Percentiles rank a stretch among this genome's conserved stretches.
Conservation (phyloP, 2,113 vertebrate species). For the Poicephalus gulielmi region DNA sequence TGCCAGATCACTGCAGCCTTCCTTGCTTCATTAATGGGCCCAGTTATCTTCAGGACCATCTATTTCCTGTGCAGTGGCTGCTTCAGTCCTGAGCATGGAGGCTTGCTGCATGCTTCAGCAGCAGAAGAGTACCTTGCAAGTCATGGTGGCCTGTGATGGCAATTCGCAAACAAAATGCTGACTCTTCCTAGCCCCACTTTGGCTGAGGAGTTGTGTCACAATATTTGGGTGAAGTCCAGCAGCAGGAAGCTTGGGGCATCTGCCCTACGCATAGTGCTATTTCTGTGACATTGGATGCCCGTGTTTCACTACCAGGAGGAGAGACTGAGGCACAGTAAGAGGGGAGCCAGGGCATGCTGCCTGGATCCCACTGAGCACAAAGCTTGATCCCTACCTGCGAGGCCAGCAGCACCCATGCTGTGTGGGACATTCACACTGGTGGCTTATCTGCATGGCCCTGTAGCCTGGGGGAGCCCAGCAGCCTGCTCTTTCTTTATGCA, state of each 20-base stretch:
- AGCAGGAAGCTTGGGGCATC: not conserved
- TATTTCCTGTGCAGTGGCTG: not conserved
- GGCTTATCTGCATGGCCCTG: not conserved
- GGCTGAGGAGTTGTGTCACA: not conserved
- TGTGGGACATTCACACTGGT: not conserved
- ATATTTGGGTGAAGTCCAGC: not conserved
- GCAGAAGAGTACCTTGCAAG: not conserved
- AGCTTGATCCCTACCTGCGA: not conserved
- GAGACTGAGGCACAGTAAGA: not conserved
- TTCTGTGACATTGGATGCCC: not conserved
- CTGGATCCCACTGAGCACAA: not conserved
- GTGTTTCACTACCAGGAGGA: not conserved
- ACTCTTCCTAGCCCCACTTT: not conserved
- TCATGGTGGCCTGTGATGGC: accelerated
- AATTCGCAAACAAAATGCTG: not conserved
- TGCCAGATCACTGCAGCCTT: not conserved
- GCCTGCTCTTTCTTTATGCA: not conserved
- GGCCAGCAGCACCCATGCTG: accelerated
- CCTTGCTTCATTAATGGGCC: not conserved
- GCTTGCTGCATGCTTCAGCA: not conserved
- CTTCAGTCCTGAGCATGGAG: not conserved
- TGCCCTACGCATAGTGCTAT: not conserved
- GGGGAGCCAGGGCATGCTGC: not conserved
- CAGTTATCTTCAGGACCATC: not conserved
- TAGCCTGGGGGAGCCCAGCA: not conserved